Evolutionary conservation across 2,113 vertebrate genomes (phyloP), one percentile per base, ranked within the genome.

Genomic region (Gambusia holbrooki): DNA sequence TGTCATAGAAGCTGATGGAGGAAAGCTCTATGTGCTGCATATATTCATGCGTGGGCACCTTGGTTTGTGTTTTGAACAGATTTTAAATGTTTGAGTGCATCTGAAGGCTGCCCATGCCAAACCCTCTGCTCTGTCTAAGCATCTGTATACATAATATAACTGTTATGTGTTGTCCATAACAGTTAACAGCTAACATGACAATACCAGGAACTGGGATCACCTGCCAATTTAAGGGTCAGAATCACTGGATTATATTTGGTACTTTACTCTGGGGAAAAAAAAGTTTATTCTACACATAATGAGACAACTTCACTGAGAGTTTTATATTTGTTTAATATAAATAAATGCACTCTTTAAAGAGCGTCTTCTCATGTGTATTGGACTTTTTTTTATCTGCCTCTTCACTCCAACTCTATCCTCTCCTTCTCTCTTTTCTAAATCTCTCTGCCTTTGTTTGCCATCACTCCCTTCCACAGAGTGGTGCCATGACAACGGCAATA

Each of bases 401-500:
- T 60, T 1, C 5, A 12, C 13, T 67, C 25, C 25, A 10, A 58
- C 22, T 1, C 30, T 77, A 15, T 14, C 70, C 8, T 8, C 25
- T 62, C n/a, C 11, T 58, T 4, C 40, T 64, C 19, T 63, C 4
- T 8, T 45, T 3, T 15, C 3, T 48, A 48, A 48, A 48, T 14
- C 2, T 63, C 27, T 70, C 19, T 80, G 13, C 5, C 27, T 63
- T 35, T 28, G 58, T 62, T 19, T 35, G 37, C 33, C 11, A 19
- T 63, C 64, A 29, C 30, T 66, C 62, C 51, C 30, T 35, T 66
- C 17, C 30, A 62, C 82, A 99, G 98, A 98, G 85, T 99, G 98
- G 98, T 99, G 98, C 88, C 96, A 98, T 0, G 97, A 99, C 88
- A 97, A 95, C 0, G 96, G 96, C 0, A 95, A 97, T 14, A 99